A percentile compares a stretch with the other conserved stretches of the same genome.
These are phyloP conservation scores for Maniola jurtina DNA, from an alignment of 1,140 invertebrate species.

Conservation along the genomic window DNA sequence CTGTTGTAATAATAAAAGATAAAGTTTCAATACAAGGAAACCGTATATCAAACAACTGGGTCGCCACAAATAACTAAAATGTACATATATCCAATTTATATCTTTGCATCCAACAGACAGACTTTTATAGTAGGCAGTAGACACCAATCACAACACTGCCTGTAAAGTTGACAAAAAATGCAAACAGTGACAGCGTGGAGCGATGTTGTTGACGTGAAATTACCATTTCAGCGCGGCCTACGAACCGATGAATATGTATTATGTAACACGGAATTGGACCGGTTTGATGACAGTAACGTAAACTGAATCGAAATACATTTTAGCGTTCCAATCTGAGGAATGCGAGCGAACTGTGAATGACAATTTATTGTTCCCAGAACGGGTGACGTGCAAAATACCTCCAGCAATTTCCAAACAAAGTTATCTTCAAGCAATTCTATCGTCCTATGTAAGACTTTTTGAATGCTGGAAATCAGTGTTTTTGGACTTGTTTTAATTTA, in stretches of 20 bases:
- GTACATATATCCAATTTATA: not conserved
- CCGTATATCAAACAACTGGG: not conserved
- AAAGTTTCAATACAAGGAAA: not conserved
- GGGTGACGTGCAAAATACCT: conserved; percentile 1
- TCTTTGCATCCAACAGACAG: not conserved
- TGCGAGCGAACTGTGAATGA: conserved; percentile 20
- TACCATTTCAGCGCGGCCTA: conserved; percentile 63
- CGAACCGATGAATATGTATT: conserved; percentile 71
- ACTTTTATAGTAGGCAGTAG: conserved; percentile 1
- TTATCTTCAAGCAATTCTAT: conserved; percentile 9
- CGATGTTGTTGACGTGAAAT: conserved; percentile 63
- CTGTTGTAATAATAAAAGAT: not conserved
- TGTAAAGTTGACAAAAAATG: conserved; percentile 58
- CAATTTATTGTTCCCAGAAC: conserved; percentile 12
- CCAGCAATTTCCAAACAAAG: not conserved
- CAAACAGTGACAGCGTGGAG: conserved; percentile 45
- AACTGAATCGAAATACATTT: conserved; percentile 38
- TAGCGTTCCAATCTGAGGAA: conserved; percentile 28
- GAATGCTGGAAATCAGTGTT: too few relatives aligned
- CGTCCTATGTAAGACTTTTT: not conserved
- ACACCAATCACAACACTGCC: conserved; percentile 24
- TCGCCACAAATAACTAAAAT: conserved; percentile 2
- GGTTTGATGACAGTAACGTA: conserved; percentile 48
- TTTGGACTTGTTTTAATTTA: too few relatives aligned
- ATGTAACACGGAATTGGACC: conserved; percentile 46